Evolutionary conservation across 2,797 vertebrate genomes (phyloP).

Genomic region (Amphiprion clarkii): DNA sequence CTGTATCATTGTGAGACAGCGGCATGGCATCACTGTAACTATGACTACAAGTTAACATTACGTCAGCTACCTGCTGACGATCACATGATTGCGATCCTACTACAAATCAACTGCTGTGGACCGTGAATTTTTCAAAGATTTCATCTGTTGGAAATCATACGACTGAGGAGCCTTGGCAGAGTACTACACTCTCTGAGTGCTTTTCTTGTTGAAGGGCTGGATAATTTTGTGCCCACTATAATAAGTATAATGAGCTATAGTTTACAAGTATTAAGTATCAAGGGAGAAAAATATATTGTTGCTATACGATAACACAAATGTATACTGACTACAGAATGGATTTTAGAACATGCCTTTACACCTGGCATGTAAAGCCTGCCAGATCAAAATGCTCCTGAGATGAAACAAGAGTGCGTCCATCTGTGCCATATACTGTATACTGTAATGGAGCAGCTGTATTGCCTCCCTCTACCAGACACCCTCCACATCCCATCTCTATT

Average conservation of each 20-base stretch:
- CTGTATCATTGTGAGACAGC: too few relatives aligned
- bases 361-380: slow-evolving; percentile 49
- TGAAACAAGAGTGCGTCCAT: slow-evolving; percentile 69
- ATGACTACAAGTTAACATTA: too few relatives aligned
- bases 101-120: too few relatives aligned
- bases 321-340: slow-evolving; percentile 1
- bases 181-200: too few relatives aligned
- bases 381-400: slow-evolving; percentile 66
- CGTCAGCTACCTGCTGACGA: too few relatives aligned
- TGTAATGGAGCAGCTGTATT: slow-evolving; percentile 74
- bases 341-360: slow-evolving; percentile 38
- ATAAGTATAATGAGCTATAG: background rate
- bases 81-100: too few relatives aligned
- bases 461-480: slow-evolving; percentile 61
- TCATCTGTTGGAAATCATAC: too few relatives aligned
- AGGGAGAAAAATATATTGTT: background rate
- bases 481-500: slow-evolving; percentile 70
- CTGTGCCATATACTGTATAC: slow-evolving; percentile 67
- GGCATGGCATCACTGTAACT: too few relatives aligned
- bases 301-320: slow-evolving; percentile 20
- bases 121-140: too few relatives aligned
- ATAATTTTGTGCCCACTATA: background rate
- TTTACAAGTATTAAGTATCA: background rate
- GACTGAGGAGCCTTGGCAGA: too few relatives aligned
- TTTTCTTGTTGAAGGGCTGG: too few relatives aligned